Percentiles rank a stretch among this genome's conserved stretches.
Evolutionary conservation across 2,113 vertebrate species (phyloP).

Genomic region (Mandrillus leucophaeus): DNA sequence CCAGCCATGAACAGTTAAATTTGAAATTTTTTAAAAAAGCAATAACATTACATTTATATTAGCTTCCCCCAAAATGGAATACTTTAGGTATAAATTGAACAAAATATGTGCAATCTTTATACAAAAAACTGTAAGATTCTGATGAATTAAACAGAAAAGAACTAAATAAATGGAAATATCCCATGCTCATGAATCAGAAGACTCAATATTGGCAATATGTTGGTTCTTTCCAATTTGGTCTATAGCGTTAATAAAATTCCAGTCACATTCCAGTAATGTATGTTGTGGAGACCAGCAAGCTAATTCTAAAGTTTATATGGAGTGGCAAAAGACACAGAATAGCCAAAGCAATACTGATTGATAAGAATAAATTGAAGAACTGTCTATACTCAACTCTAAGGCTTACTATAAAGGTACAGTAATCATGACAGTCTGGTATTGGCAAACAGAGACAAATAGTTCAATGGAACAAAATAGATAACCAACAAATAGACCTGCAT

Average conservation of each 20-base stretch:
- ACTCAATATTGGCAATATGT: background rate
- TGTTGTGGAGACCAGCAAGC: background rate
- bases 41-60: background rate
- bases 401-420: background rate
- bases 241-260: background rate
- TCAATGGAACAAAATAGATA: background rate
- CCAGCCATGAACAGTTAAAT: background rate
- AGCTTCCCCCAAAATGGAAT: background rate
- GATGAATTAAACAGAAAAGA: background rate
- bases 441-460: background rate
- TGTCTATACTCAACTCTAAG: background rate
- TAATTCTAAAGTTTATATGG: background rate
- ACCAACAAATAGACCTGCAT: background rate
- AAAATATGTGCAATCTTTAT: background rate
- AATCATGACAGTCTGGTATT: background rate
- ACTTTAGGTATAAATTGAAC: background rate
- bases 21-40: background rate
- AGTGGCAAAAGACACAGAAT: background rate
- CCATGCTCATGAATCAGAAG: background rate
- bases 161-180: background rate
- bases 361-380: background rate
- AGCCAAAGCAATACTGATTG: background rate
- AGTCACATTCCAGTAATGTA: background rate
- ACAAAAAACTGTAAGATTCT: background rate
- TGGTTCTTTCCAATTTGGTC: background rate